phyloP scores from a whole-genome alignment of 2,888 invertebrate genomes.

The Pristionchus maxplancki region DNA sequence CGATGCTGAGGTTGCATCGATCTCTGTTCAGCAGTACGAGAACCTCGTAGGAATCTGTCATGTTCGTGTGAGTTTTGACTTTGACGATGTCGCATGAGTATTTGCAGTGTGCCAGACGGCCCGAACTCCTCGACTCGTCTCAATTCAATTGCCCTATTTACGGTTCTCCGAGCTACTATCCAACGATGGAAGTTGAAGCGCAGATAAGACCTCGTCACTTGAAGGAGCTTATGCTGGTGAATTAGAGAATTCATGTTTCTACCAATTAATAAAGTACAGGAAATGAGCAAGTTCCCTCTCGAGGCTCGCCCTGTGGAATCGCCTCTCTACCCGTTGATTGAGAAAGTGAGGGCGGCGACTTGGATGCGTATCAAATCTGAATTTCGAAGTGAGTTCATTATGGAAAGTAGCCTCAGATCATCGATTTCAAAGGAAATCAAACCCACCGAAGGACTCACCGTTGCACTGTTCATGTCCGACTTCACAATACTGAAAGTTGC shows the following conservation, averaged over 20 bases:
- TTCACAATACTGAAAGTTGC: neutral
- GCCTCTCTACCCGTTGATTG: neutral
- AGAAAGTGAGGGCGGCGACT: neutral
- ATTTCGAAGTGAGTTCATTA: neutral
- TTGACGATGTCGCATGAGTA: neutral
- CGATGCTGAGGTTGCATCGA: neutral
- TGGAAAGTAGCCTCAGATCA: too few species aligned
- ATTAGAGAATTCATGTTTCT: neutral
- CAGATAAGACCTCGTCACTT: too few species aligned
- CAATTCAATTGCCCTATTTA: neutral
- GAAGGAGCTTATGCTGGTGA: neutral
- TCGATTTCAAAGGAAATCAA: neutral
- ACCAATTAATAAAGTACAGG: neutral
- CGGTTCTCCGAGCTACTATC: neutral
- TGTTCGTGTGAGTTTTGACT: neutral
- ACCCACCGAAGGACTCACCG: neutral
- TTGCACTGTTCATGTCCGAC: conserved; percentile 5
- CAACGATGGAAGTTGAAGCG: neutral
- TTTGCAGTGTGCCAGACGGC: neutral
- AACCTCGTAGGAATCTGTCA: neutral
- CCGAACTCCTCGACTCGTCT: neutral
- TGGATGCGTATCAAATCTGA: neutral
- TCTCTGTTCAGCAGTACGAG: neutral
- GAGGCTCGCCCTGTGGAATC: neutral
- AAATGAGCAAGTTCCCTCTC: neutral